Evolutionary conservation across 2,113 vertebrate genomes (phyloP).

Genomic region (Varanus salvator): DNA sequence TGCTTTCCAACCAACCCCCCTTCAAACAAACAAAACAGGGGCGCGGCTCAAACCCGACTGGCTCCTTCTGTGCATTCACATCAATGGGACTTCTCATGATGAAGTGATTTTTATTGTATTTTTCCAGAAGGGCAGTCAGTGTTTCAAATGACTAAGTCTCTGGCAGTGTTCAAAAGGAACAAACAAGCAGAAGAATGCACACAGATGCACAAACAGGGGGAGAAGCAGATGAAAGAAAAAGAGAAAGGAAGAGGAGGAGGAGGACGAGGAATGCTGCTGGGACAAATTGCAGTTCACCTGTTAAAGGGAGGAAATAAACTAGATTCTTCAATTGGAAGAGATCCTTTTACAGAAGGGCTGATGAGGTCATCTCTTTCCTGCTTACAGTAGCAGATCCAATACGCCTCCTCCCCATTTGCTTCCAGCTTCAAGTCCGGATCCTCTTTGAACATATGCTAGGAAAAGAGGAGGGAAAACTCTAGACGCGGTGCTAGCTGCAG

Average conservation of each 20-base stretch:
- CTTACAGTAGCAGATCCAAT: constrained; percentile 30
- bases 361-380: not conserved
- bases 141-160: constrained; percentile 18
- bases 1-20: not conserved
- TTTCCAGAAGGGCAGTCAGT: not conserved
- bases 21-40: not conserved
- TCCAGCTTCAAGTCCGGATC: not conserved
- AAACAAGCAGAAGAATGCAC: constrained; percentile 11
- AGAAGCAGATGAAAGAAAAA: not conserved
- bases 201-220: not conserved
- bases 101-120: not conserved
- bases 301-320: constrained; percentile 55
- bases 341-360: not conserved
- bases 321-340: constrained; percentile 27
- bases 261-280: not conserved
- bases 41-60: not conserved
- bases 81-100: not conserved
- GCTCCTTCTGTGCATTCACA: not conserved
- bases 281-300: constrained; percentile 50
- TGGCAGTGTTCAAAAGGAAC: constrained; percentile 10
- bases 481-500: not conserved
- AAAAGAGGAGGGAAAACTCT: not conserved
- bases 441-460: not conserved
- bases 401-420: not conserved
- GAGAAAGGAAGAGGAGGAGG: not conserved